Evolutionary conservation across 2,797 vertebrate species (phyloP).

Genomic region (Sebastes reedi): DNA sequence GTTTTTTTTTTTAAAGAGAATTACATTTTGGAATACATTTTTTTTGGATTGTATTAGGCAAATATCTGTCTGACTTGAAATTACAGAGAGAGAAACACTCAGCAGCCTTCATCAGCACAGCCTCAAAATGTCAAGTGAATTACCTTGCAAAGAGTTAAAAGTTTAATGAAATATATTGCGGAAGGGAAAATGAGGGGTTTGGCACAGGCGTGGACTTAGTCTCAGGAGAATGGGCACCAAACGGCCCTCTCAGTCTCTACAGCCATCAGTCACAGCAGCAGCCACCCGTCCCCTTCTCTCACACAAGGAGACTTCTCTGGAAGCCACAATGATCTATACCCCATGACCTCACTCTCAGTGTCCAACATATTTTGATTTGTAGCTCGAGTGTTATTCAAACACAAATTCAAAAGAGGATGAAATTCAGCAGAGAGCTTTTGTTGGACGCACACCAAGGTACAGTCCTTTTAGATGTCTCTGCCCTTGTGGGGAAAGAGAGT

Average conservation of each 20-base stretch:
- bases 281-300: slow-evolving; percentile 64
- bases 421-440: slow-evolving; percentile 80
- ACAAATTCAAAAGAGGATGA: slow-evolving; percentile 77
- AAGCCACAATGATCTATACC: slow-evolving; percentile 72
- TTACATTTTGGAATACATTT: slow-evolving; percentile 14
- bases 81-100: slow-evolving; percentile 60
- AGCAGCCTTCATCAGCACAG: slow-evolving; percentile 50
- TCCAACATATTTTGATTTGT: slow-evolving; percentile 80
- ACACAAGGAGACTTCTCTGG: slow-evolving; percentile 76
- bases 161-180: slow-evolving; percentile 80
- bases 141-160: slow-evolving; percentile 79
- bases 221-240: slow-evolving; percentile 70
- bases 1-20: background rate
- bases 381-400: slow-evolving; percentile 79
- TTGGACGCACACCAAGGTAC: slow-evolving; percentile 79
- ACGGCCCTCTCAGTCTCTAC: slow-evolving; percentile 48
- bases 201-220: slow-evolving; percentile 66
- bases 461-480: slow-evolving; percentile 75
- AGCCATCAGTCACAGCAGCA: slow-evolving; percentile 75
- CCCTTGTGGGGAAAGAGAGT: slow-evolving; percentile 68
- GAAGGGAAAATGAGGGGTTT: slow-evolving; percentile 77
- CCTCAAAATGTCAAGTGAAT: slow-evolving; percentile 79
- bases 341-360: slow-evolving; percentile 74
- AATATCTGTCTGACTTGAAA: slow-evolving; percentile 63
- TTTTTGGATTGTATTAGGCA: slow-evolving; percentile 56